These are phyloP conservation scores for Hanleya hanleyi DNA, from an alignment of 2,888 invertebrate species.

Conservation along the genomic window DNA sequence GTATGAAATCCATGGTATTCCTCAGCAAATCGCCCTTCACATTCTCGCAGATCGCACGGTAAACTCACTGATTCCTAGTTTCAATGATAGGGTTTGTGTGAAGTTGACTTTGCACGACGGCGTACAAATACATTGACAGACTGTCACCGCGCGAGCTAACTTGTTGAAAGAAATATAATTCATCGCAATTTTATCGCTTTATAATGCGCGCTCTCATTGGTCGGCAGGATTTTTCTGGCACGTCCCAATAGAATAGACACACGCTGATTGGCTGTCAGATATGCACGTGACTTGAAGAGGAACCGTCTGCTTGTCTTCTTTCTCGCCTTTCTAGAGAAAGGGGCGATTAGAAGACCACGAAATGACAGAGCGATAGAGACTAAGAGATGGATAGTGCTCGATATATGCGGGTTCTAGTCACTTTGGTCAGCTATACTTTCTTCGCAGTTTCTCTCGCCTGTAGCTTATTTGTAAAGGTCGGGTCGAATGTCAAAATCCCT, in stretches of 20 bases:
- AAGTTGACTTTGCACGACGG: too few relatives aligned
- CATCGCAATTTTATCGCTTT: constrained; percentile 10
- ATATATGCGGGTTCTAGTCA: too few relatives aligned
- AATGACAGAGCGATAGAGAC: too few relatives aligned
- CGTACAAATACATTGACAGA: neutral
- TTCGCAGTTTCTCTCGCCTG: too few relatives aligned
- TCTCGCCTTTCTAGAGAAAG: too few relatives aligned
- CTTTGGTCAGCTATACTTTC: too few relatives aligned
- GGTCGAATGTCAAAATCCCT: neutral
- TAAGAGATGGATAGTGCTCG: too few relatives aligned
- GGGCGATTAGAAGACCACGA: too few relatives aligned
- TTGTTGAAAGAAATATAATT: constrained; percentile 7
- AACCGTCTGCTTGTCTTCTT: neutral
- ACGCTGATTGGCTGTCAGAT: neutral
- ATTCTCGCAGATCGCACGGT: neutral
- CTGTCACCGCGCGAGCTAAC: neutral
- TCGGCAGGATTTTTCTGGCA: neutral
- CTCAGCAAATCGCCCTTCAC: neutral
- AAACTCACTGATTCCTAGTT: too few relatives aligned
- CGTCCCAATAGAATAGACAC: neutral
- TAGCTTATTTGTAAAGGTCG: too few relatives aligned
- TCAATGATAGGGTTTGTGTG: too few relatives aligned
- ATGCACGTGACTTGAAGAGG: neutral
- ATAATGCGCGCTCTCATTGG: constrained; percentile 3
- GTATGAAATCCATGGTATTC: constrained; percentile 6